phyloP scores from a whole-genome alignment of 1,140 invertebrate genomes.

The Trichomalopsis sarcophagae region DNA sequence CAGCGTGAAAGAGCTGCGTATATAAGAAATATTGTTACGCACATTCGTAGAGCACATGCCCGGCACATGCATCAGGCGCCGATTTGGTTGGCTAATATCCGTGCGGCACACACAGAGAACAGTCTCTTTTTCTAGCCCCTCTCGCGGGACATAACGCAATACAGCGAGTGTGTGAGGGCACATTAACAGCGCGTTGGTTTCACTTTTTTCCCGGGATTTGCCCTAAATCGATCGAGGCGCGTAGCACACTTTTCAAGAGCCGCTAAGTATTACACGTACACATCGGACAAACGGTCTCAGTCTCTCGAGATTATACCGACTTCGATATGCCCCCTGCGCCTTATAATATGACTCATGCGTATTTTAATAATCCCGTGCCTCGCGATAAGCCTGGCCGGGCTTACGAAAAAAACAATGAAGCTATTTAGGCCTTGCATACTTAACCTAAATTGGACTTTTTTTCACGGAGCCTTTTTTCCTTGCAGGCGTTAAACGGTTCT shows the following conservation, averaged over 20 bases:
- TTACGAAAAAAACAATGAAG: slow-evolving; percentile 35
- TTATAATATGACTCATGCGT: slow-evolving; percentile 17
- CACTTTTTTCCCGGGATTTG: neutral
- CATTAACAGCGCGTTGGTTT: slow-evolving; percentile 1
- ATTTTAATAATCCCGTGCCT: slow-evolving; percentile 36
- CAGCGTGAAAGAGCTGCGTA: slow-evolving; percentile 8
- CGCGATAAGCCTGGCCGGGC: neutral
- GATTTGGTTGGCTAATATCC: slow-evolving; percentile 48
- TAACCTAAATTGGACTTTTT: slow-evolving; percentile 31
- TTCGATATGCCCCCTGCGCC: too few species aligned
- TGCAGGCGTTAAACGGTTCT: too few species aligned
- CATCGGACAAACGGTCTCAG: neutral
- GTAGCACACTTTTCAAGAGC: slow-evolving; percentile 24
- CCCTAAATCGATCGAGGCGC: slow-evolving; percentile 4
- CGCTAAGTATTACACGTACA: neutral
- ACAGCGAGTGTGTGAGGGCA: neutral
- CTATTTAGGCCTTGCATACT: slow-evolving; percentile 21
- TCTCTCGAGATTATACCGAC: too few species aligned
- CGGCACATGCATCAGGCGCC: slow-evolving; percentile 36
- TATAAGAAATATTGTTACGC: slow-evolving; percentile 45
- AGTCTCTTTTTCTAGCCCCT: slow-evolving; percentile 10
- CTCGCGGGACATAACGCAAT: neutral
- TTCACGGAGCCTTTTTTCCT: neutral
- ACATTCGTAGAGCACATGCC: slow-evolving; percentile 47
- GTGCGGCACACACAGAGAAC: neutral